Evolutionary conservation across 2,797 vertebrate species (phyloP).

Genomic region (Periparus ater): DNA sequence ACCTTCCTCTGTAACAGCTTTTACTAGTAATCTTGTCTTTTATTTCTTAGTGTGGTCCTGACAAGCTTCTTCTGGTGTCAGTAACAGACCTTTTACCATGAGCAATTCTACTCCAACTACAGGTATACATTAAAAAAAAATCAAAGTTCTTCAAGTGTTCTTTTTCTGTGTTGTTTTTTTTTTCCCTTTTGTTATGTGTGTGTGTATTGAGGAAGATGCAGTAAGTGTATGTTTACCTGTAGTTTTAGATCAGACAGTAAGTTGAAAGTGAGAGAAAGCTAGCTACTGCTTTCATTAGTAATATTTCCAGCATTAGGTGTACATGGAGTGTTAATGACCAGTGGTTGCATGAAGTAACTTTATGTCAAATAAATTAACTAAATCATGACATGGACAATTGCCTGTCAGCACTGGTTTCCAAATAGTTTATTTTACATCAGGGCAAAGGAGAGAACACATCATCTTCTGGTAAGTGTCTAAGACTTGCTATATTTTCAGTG

Average conservation of each 20-base stretch:
- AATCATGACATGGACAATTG: neutral
- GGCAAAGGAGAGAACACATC: neutral
- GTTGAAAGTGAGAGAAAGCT: neutral
- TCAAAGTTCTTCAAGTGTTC: neutral
- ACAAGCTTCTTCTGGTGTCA: slow-evolving; percentile 75
- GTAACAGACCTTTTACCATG: slow-evolving; percentile 80
- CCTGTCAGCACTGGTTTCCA: neutral
- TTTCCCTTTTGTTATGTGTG: neutral
- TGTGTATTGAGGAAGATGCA: neutral
- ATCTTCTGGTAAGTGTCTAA: neutral
- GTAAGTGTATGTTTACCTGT: neutral
- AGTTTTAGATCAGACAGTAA: neutral
- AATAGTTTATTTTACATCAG: neutral
- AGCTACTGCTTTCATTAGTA: neutral
- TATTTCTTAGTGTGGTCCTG: slow-evolving; percentile 80
- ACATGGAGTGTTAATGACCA: neutral
- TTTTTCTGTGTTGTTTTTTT: neutral
- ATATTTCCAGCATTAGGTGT: neutral
- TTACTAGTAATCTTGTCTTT: slow-evolving; percentile 44
- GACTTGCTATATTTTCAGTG: fast-evolving
- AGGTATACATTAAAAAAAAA: slow-evolving; percentile 69
- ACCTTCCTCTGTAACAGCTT: neutral
- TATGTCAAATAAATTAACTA: neutral
- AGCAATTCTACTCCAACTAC: slow-evolving; percentile 76
- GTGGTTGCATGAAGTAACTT: neutral